A percentile compares a stretch with the other conserved stretches of the same genome.
These are phyloP conservation scores for Electrophaes corylata DNA, from an alignment of 2,888 invertebrate genomes.

Conservation along the genomic window DNA sequence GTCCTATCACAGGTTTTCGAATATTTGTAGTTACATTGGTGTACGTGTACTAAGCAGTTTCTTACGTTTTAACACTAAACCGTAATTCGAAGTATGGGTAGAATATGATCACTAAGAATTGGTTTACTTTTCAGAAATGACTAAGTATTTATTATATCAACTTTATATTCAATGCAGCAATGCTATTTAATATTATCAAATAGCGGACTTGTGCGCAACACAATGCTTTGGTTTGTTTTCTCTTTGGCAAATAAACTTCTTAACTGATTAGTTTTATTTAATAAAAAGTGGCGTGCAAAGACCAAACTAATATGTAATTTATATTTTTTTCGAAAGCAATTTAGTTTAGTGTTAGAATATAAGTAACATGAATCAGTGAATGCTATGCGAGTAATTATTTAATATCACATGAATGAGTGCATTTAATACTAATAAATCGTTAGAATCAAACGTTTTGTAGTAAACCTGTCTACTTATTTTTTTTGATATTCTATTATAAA, in stretches of 20 bases:
- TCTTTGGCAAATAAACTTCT: too few relatives aligned
- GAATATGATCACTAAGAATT: too few relatives aligned
- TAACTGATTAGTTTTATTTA: too few relatives aligned
- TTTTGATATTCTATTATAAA: not conserved
- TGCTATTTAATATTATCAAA: too few relatives aligned
- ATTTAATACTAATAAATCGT: constrained; percentile 55
- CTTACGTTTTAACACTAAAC: constrained; percentile 36
- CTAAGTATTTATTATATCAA: too few relatives aligned
- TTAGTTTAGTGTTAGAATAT: constrained; percentile 42
- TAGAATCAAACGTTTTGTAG: constrained; percentile 21
- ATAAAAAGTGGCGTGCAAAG: too few relatives aligned
- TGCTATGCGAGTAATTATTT: constrained; percentile 55
- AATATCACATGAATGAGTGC: constrained; percentile 81
- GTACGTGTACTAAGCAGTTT: constrained; percentile 37
- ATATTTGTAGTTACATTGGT: constrained; percentile 41
- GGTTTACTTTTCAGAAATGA: too few relatives aligned
- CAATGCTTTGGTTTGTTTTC: too few relatives aligned
- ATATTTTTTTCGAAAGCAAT: too few relatives aligned
- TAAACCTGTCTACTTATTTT: constrained; percentile 8
- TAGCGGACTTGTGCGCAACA: too few relatives aligned
- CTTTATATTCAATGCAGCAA: too few relatives aligned
- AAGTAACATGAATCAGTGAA: constrained; percentile 52
- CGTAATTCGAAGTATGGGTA: not conserved
- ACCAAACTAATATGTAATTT: too few relatives aligned
- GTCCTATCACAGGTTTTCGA: constrained; percentile 68